A percentile compares a stretch with the other conserved stretches of the same genome.
phyloP scores from a whole-genome alignment of 2,797 vertebrate genomes.

The Sebastes cheni region DNA sequence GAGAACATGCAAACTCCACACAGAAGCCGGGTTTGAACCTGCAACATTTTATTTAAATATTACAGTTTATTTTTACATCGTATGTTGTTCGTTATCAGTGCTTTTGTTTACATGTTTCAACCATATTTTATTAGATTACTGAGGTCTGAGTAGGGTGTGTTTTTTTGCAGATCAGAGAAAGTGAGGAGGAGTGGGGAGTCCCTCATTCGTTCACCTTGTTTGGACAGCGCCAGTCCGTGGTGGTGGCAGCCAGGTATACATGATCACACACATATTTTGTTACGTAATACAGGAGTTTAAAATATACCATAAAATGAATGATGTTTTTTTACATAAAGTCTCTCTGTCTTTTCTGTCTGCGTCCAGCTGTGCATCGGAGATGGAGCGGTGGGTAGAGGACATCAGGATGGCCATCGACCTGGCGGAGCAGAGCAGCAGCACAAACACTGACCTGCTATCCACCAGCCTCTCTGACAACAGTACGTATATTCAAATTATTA shows the following conservation, averaged over 20 bases:
- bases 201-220: conserved; percentile 93
- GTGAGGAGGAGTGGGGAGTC: conserved; percentile 96
- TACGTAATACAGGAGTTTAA: too few species aligned
- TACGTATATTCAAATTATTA: conserved; percentile 59
- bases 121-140: neutral
- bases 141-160: neutral
- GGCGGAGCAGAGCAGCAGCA: conserved; percentile 88
- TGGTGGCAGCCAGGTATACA: conserved; percentile 93
- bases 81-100: neutral
- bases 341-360: neutral
- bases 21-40: neutral
- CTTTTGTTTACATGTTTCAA: neutral
- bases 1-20: too few species aligned
- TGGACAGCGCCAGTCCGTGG: conserved; percentile 90
- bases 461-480: conserved; percentile 88
- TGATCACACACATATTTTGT: neutral
- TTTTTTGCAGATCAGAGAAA: conserved; percentile 88
- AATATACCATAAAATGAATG: too few species aligned
- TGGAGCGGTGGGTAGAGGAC: conserved; percentile 97
- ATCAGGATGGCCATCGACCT: conserved; percentile 95
- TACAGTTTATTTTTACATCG: neutral
- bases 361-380: conserved; percentile 87
- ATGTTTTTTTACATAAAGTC: neutral
- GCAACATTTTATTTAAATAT: neutral
- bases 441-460: conserved; percentile 83